These are phyloP conservation scores for Cisticola juncidis DNA, from an alignment of 2,113 vertebrate genomes.

Conservation along the genomic window DNA sequence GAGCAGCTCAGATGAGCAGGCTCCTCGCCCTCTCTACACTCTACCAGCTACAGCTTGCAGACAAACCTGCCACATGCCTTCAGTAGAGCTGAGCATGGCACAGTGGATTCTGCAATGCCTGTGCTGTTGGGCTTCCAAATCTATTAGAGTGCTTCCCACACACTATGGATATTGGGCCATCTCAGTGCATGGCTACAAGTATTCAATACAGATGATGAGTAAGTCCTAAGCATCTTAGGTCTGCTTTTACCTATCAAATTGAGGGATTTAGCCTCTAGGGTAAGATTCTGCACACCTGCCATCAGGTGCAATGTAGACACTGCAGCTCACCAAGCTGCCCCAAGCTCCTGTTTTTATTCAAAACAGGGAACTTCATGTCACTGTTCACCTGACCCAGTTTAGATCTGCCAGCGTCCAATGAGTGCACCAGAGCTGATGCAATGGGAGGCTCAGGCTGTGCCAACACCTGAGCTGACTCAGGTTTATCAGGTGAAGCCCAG, in stretches of 20 bases:
- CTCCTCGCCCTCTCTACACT: not conserved
- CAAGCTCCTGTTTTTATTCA: not conserved
- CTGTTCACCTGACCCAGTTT: not conserved
- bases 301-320: fast-evolving
- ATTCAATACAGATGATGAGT: not conserved
- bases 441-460: not conserved
- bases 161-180: not conserved
- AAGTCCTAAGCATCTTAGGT: not conserved
- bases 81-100: not conserved
- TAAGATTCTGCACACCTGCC: not conserved
- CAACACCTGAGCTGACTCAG: not conserved
- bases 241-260: not conserved
- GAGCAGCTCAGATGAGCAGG: not conserved
- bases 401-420: not conserved
- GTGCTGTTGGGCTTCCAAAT: not conserved
- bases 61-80: fast-evolving
- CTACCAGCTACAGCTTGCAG: not conserved
- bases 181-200: not conserved
- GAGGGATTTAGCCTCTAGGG: not conserved
- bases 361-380: not conserved
- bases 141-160: not conserved
- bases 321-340: not conserved
- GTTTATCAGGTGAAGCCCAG: not conserved
- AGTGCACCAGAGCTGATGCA: not conserved
- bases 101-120: not conserved